Conservation (phyloP, 1,140 invertebrate species). For the Hylyphantes graminicola region DNA sequence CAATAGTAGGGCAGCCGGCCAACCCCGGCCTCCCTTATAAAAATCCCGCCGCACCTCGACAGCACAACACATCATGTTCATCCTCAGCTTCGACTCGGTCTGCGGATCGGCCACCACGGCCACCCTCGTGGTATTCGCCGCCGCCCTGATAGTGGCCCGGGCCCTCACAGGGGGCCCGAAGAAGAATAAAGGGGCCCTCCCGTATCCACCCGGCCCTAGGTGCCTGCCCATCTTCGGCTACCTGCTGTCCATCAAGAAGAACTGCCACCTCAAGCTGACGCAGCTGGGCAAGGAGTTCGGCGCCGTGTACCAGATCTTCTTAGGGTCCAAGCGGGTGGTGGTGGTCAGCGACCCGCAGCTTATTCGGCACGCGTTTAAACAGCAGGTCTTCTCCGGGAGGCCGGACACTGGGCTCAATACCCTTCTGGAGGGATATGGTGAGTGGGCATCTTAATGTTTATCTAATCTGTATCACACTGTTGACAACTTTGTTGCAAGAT, state of each 20-base stretch:
- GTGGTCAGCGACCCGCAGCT: slow-evolving; percentile 85
- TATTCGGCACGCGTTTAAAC: slow-evolving; percentile 84
- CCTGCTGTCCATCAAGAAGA: slow-evolving; percentile 79
- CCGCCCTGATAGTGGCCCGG: not conserved
- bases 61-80: not conserved
- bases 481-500: too few relatives aligned
- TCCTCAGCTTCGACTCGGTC: not conserved
- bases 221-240: slow-evolving; percentile 85
- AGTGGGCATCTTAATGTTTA: slow-evolving; percentile 69
- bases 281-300: slow-evolving; percentile 82
- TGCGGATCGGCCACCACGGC: not conserved
- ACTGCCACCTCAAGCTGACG: slow-evolving; percentile 80
- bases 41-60: slow-evolving; percentile 12
- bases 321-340: slow-evolving; percentile 84
- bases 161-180: too few relatives aligned
- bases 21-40: slow-evolving; percentile 36
- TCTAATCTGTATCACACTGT: too few relatives aligned
- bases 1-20: slow-evolving; percentile 59
- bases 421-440: slow-evolving; percentile 89
- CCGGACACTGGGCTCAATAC: slow-evolving; percentile 85
- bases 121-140: not conserved
- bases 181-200: not conserved
- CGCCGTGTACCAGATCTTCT: slow-evolving; percentile 80
- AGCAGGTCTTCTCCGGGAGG: slow-evolving; percentile 85
- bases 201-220: slow-evolving; percentile 83